A percentile compares a stretch with the other conserved stretches of the same genome.
phyloP scores from a whole-genome alignment of 2,113 vertebrate genomes.

The Pteronura brasiliensis region DNA sequence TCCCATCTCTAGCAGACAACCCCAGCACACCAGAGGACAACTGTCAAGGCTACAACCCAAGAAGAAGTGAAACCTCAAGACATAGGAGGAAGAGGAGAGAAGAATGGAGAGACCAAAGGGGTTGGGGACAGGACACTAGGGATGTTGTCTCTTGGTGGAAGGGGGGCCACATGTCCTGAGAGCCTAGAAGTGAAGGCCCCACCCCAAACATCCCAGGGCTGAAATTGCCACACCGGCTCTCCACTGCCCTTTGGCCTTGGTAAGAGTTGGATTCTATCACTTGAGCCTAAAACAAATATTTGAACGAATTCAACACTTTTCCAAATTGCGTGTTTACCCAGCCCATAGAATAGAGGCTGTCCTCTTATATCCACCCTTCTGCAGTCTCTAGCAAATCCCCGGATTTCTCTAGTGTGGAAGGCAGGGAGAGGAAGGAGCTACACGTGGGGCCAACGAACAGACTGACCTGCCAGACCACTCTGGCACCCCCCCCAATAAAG shows the following conservation, averaged over 20 bases:
- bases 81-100: background rate
- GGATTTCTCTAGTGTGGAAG: background rate
- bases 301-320: slow-evolving; percentile 9
- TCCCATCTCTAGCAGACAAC: background rate
- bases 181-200: background rate
- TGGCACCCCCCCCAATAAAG: too few relatives aligned
- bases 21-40: background rate
- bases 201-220: background rate
- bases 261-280: background rate
- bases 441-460: background rate
- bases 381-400: background rate
- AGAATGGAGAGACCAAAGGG: background rate
- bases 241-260: background rate
- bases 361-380: background rate
- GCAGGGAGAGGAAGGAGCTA: background rate
- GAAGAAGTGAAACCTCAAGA: background rate
- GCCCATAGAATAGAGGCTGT: background rate
- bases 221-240: background rate
- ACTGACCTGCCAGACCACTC: background rate
- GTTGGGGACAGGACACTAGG: background rate
- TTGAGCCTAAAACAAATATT: slow-evolving; percentile 55
- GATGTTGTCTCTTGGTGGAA: background rate
- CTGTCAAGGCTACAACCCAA: background rate
- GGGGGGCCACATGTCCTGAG: background rate
- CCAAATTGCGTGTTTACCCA: background rate